Percentiles rank a stretch among this genome's conserved stretches.
Evolutionary conservation across 23 tunicate species (phyloP).

Genomic region (Trididemnum clinides): DNA sequence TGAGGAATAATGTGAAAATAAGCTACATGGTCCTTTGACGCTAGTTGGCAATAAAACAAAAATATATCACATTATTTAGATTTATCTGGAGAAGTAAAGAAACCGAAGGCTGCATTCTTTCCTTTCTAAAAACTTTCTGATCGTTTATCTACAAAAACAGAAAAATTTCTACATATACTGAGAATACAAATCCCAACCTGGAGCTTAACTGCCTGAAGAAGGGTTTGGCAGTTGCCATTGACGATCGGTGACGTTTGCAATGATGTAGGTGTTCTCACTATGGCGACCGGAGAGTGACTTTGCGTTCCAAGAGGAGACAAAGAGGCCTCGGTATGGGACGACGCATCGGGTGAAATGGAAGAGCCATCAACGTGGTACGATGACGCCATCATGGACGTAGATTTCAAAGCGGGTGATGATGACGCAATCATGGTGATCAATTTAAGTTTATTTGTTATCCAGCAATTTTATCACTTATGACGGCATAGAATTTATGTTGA

Average conservation of each 20-base stretch:
- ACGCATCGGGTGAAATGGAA: conserved; percentile 37
- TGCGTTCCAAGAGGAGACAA: conserved; percentile 41
- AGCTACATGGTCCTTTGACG: too few relatives aligned
- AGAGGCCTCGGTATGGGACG: conserved; percentile 48
- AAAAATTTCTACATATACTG: too few relatives aligned
- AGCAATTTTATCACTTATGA: neutral
- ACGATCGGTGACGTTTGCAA: conserved; percentile 41
- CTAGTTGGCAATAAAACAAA: too few relatives aligned
- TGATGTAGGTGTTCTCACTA: neutral
- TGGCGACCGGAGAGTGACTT: conserved; percentile 18
- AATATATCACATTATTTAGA: too few relatives aligned
- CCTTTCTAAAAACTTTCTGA: too few relatives aligned
- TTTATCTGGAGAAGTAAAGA: too few relatives aligned
- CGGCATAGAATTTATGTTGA: too few relatives aligned
- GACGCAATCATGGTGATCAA: conserved; percentile 65
- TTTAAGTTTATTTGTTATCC: neutral
- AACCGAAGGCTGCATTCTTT: too few relatives aligned
- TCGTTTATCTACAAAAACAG: too few relatives aligned
- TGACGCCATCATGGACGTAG: conserved; percentile 62
- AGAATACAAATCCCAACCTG: too few relatives aligned
- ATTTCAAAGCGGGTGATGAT: conserved; percentile 54
- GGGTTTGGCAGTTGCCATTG: neutral
- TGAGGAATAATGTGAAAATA: too few relatives aligned
- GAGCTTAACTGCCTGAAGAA: neutral
- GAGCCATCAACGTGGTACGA: conserved; percentile 6